Conservation (phyloP, 2,797 vertebrate species). For the Helostoma temminkii region DNA sequence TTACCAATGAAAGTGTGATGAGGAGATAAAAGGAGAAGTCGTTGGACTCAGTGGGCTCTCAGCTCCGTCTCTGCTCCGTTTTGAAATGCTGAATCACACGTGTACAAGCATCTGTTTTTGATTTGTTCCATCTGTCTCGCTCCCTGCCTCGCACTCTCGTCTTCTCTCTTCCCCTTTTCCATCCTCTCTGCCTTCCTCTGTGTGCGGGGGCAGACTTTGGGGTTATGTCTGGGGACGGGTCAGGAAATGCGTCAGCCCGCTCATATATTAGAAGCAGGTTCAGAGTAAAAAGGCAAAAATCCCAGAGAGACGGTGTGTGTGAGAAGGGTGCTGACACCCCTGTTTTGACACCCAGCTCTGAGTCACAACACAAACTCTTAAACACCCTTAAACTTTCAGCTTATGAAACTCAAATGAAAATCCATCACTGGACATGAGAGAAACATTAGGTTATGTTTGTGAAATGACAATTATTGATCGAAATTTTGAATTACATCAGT, state of each 20-base stretch:
- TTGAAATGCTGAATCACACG: slow-evolving; percentile 78
- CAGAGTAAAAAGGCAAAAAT: slow-evolving; percentile 51
- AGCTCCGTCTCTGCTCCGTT: slow-evolving; percentile 33
- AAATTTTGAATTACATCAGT: too few relatives aligned
- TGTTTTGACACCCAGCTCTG: slow-evolving; percentile 44
- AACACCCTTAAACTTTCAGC: slow-evolving; percentile 24
- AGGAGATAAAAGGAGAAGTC: slow-evolving; percentile 11
- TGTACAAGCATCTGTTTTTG: slow-evolving; percentile 79
- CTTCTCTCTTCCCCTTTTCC: slow-evolving; percentile 60
- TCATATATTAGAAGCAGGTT: slow-evolving; percentile 76
- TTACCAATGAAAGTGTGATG: slow-evolving; percentile 8
- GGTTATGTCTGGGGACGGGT: slow-evolving; percentile 66
- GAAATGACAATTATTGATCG: too few relatives aligned
- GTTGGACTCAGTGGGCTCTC: slow-evolving; percentile 16
- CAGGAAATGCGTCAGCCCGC: slow-evolving; percentile 79
- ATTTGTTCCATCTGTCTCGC: slow-evolving; percentile 68
- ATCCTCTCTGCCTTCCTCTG: slow-evolving; percentile 65
- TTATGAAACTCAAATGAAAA: slow-evolving; percentile 15
- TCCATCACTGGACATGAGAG: background rate
- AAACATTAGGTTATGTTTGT: background rate
- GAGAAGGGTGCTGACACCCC: slow-evolving; percentile 50
- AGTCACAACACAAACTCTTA: slow-evolving; percentile 34
- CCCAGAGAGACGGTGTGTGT: slow-evolving; percentile 43
- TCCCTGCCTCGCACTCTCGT: slow-evolving; percentile 50
- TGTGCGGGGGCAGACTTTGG: slow-evolving; percentile 70